Evolutionary conservation across 2,888 invertebrate species (phyloP), one percentile per base, ranked within the genome.

Genomic region (Sphinx pinastri): DNA sequence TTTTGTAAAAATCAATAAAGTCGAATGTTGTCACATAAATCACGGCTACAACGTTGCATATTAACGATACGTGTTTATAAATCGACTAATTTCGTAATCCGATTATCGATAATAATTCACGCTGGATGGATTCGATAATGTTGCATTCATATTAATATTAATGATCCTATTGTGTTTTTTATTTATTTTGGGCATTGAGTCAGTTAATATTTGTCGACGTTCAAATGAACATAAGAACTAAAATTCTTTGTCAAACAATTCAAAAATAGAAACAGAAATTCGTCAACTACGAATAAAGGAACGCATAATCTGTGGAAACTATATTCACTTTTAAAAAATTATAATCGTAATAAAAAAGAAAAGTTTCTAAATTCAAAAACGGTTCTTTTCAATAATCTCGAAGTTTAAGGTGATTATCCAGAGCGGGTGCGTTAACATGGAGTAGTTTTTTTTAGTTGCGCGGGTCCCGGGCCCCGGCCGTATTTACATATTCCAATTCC

Each of bases 401-500:
- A 63, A 63, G 49, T 63, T 63, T 16, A 19, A 47, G 49, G 16
- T 63, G 63, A 63, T 63, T 63, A 63, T 63, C 63, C 19, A 12
- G 11, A 19, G 49, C 47, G n/a, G 45, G 49, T 6, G 19, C 47
- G 63, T 63, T 63, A 49, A 47, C 47, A 63, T 14, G 38, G 51
- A 69, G 60, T 60, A 51, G 51, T 69, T 63, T 52, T 69, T 69
- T 25, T 51, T 2, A 25, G 25, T 72, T 77, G 71, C 70, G 71
- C 67, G 71, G 73, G 76, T 80, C 79, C 82, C 81, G 76, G 13
- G 47, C 63, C 47, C 63, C 16, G 73, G 73, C 71, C 79, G 77
- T 83, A 90, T 90, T 89, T 86, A 86, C 90, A 90, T 89, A 90
- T 85, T 82, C 84, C 83, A 85, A 84, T 83, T 81, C 85, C 79